Conservation (phyloP, 2,888 invertebrate species). For the Epirrhoe tristata region DNA sequence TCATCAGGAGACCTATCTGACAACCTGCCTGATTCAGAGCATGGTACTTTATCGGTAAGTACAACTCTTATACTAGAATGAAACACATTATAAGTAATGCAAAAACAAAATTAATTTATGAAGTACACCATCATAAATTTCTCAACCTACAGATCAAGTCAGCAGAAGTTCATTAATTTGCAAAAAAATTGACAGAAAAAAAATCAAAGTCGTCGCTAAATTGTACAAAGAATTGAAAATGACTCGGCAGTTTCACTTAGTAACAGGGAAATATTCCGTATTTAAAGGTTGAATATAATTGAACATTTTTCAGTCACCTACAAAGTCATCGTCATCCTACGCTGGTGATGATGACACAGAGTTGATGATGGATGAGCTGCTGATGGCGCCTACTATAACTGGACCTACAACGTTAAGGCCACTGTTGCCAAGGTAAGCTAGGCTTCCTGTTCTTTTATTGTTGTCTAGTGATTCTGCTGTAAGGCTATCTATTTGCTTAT, state of each 20-base stretch:
- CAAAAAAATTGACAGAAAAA: too few species aligned
- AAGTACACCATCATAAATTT: too few species aligned
- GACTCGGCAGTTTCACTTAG: too few species aligned
- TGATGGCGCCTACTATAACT: constrained; percentile 92
- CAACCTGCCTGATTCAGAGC: constrained; percentile 89
- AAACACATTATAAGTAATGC: too few species aligned
- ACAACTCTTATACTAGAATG: background rate
- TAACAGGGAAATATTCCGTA: constrained; percentile 36
- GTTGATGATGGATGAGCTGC: constrained; percentile 92
- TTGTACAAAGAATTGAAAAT: too few species aligned
- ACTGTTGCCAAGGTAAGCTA: constrained; percentile 87
- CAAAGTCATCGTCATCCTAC: constrained; percentile 88
- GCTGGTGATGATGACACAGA: constrained; percentile 91
- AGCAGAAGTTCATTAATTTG: too few species aligned
- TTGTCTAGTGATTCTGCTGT: constrained; percentile 3
- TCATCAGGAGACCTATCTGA: constrained; percentile 94
- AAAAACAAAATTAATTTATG: too few species aligned
- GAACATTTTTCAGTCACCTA: constrained; percentile 84
- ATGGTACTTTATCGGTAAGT: constrained; percentile 87
- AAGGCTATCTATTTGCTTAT: background rate
- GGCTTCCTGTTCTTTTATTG: background rate
- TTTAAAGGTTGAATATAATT: constrained; percentile 29
- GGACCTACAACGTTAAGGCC: constrained; percentile 89
- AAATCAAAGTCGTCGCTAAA: too few species aligned
- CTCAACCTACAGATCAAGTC: too few species aligned